phyloP scores from a whole-genome alignment of 2,797 vertebrate species.

The Zalophus californianus region DNA sequence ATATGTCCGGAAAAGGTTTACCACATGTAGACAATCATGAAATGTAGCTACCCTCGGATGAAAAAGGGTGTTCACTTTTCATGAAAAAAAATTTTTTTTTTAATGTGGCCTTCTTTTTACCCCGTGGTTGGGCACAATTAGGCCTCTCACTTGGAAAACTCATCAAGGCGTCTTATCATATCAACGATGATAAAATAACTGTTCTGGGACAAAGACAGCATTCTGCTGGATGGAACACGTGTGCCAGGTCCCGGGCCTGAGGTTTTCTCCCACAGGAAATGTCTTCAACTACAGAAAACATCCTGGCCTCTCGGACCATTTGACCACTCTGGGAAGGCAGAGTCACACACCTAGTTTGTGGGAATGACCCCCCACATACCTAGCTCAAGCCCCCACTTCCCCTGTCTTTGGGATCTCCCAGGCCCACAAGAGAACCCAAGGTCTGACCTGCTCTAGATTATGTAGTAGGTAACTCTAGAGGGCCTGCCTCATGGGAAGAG shows the following conservation, averaged over 20 bases:
- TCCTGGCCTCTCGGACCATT: not conserved
- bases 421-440: not conserved
- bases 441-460: not conserved
- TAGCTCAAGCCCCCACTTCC: not conserved
- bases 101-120: not conserved
- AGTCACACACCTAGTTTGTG: not conserved
- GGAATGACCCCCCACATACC: not conserved
- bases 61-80: not conserved
- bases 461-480: not conserved
- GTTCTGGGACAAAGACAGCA: not conserved
- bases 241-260: not conserved
- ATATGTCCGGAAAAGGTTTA: not conserved
- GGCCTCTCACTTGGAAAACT: not conserved
- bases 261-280: not conserved
- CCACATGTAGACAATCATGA: not conserved
- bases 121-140: no score
- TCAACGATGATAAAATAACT: not conserved
- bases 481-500: not conserved
- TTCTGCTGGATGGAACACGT: accelerated
- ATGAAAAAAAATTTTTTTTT: not conserved
- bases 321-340: not conserved
- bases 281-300: not conserved
- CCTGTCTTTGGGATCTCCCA: not conserved
- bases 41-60: not conserved
- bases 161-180: not conserved